Conservation (phyloP, 2,888 invertebrate species). For the Meteorus cinctellus region DNA sequence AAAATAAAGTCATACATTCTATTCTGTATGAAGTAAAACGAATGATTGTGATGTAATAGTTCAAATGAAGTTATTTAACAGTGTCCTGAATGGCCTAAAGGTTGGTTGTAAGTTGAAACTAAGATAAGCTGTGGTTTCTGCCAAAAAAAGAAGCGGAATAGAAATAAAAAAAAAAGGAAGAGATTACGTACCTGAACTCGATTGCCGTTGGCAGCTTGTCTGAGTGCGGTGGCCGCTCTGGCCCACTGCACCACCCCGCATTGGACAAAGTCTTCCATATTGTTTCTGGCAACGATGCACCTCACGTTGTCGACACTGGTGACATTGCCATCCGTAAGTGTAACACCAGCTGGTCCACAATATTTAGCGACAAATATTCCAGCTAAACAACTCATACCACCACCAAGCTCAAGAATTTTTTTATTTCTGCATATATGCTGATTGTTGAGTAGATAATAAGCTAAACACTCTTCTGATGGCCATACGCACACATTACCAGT, state of each 20-base stretch:
- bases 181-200: conserved; percentile 59
- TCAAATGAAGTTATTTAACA: neutral
- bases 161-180: too few relatives aligned
- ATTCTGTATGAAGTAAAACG: neutral
- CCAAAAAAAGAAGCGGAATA: conserved; percentile 39
- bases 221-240: conserved; percentile 62
- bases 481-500: conserved; percentile 87
- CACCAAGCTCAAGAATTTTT: conserved; percentile 85
- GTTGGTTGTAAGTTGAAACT: neutral
- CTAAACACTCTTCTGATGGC: conserved; percentile 86
- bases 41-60: neutral
- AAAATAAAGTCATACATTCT: neutral
- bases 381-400: conserved; percentile 89
- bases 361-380: conserved; percentile 83
- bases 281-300: conserved; percentile 80
- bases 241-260: conserved; percentile 70
- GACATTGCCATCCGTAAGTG: conserved; percentile 86
- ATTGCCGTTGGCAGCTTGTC: conserved; percentile 56
- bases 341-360: conserved; percentile 78
- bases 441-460: conserved; percentile 81
- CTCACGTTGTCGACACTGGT: conserved; percentile 83
- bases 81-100: neutral
- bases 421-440: conserved; percentile 79
- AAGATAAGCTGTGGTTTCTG: neutral
- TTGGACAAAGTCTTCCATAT: conserved; percentile 75